Evolutionary conservation across 1,140 invertebrate species (phyloP), one percentile per base, ranked within the genome.

Genomic region (Orius insidiosus): DNA sequence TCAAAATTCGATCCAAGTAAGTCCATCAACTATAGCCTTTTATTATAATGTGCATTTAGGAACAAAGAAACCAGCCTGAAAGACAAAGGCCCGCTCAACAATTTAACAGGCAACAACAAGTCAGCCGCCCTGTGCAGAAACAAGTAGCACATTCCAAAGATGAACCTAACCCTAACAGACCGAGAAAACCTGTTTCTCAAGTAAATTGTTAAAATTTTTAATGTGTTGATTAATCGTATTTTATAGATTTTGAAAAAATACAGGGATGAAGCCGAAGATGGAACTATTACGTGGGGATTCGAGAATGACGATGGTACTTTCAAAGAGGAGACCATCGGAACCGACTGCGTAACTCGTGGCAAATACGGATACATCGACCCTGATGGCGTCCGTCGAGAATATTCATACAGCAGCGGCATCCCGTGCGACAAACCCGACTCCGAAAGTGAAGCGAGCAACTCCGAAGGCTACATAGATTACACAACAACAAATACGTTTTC

Each of bases 351-450:
- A 34, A 84, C 80, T 4, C 62, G 76, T 31, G 83, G 83, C 36
- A 83, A 80, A 57, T 86, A 85, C 55, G 82, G 82, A 19, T 86
- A 85, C 61, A 67, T 83, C 19, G 82, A 85, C 63, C 81, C 81
- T 0, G 83, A 85, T 55, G 81, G 81, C 53, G 55, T 75, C 33
- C 71, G 75, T 51, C 67, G 78, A 1, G 78, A 80, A 55, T 80
- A 79, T 56, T n/a, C 71, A 45, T 80, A 80, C 55, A 75, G 76
- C 52, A 78, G 74, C 33, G 77, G 78, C 10, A 77, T 78, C 41
- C 70, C 64, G 32, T 81, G 78, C 53, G 64, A 74, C 71, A 59
- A 72, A 50, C 63, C 71, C 46, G 65, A 70, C 15, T 51, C 14
- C 14, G 48, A 51, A 24, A 43, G 35, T 19, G 49, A 51, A 36